phyloP scores from a whole-genome alignment of 2,888 invertebrate species.

The Melinaea marsaeus region DNA sequence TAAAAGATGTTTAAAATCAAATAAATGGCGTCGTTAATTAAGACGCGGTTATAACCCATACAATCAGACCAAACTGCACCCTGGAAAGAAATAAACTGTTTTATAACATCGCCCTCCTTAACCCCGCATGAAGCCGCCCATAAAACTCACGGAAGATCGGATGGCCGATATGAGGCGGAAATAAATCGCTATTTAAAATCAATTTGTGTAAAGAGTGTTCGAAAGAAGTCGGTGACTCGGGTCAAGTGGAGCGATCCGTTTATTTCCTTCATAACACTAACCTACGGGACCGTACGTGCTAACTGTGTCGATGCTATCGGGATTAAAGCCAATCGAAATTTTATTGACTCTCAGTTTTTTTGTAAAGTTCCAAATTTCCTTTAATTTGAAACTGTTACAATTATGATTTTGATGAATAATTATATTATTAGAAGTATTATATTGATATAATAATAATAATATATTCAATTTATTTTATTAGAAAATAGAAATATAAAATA shows the following conservation, averaged over 20 bases:
- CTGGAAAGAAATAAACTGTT: constrained; percentile 75
- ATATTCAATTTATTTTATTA: no score
- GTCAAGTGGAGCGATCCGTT: constrained; percentile 48
- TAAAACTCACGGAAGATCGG: constrained; percentile 76
- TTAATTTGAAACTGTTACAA: neutral
- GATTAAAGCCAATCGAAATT: constrained; percentile 28
- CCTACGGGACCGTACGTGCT: constrained; percentile 33
- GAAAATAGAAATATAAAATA: no score
- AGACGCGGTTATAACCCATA: constrained; percentile 19
- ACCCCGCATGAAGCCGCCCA: constrained; percentile 71
- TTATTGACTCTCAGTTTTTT: constrained; percentile 10
- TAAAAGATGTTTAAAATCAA: neutral
- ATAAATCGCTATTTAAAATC: constrained; percentile 78
- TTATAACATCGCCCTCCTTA: constrained; percentile 73
- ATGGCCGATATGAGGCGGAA: constrained; percentile 75
- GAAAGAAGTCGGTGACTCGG: constrained; percentile 60
- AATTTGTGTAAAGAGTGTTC: constrained; percentile 75
- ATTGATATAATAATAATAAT: no score
- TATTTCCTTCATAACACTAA: constrained; percentile 31
- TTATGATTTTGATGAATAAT: no score
- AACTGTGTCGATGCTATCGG: constrained; percentile 27
- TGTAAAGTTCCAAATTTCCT: constrained; percentile 5
- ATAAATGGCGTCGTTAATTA: neutral
- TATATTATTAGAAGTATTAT: no score
- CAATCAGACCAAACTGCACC: constrained; percentile 27